Conservation (phyloP, 2,797 vertebrate genomes). For the Tarsius wallacei region DNA sequence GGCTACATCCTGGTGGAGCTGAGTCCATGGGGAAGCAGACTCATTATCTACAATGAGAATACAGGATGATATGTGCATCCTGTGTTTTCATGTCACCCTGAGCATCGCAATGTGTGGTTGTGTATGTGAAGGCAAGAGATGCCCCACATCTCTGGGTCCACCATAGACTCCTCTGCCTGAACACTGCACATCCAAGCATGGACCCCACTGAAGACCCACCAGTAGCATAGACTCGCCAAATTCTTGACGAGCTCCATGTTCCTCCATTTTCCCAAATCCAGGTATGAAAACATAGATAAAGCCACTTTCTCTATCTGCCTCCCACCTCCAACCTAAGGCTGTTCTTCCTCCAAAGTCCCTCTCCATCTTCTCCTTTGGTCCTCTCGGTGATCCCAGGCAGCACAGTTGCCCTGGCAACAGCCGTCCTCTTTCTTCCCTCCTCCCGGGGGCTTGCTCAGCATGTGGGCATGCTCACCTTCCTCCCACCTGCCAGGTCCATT, state of each 20-base stretch:
- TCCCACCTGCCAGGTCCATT: background rate
- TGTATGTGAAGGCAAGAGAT: background rate
- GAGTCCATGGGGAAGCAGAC: background rate
- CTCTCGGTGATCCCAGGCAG: background rate
- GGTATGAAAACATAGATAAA: background rate
- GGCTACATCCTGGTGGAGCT: background rate
- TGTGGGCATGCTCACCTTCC: background rate
- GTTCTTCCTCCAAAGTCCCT: background rate
- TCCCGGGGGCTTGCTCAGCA: background rate
- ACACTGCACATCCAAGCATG: background rate
- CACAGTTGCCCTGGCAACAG: constrained; percentile 27
- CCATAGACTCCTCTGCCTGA: background rate
- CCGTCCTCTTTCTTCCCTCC: background rate
- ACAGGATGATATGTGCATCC: too few relatives aligned
- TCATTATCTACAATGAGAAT: background rate
- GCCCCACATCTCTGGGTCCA: background rate
- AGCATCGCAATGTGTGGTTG: background rate
- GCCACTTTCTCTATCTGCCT: background rate
- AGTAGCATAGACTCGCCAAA: background rate
- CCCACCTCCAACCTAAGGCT: background rate
- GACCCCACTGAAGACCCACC: background rate
- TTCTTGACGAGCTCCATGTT: background rate
- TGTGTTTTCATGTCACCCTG: background rate
- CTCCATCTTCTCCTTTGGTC: background rate
- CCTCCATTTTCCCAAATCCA: background rate